Evolutionary conservation across 2,113 vertebrate species (phyloP), one percentile per base, ranked within the genome.

Genomic region (Accipiter virgatus): DNA sequence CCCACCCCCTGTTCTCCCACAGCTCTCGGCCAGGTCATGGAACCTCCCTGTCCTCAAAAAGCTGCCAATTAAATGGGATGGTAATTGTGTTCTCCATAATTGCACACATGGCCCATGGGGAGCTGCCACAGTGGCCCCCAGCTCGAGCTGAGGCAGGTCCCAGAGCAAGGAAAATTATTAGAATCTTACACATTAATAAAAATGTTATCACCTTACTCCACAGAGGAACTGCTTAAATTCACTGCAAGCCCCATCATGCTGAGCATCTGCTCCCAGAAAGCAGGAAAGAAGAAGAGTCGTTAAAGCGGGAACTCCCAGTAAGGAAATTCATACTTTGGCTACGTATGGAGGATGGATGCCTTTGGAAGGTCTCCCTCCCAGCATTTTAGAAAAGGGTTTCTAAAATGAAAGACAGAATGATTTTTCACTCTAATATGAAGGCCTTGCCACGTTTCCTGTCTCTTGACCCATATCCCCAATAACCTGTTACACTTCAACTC

Each of bases 181-280:
- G 74, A 70, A 85, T 42, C 74, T 80, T 29, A 32, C 19, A 25
- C 62, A 58, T 90, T 80, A 96, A 95, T 95, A 94, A 94, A 97
- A 93, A 78, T 8, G 70, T 93, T 94, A 96, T 85, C 97, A 90
- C 84, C 89, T 93, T 40, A 42, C 55, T 90, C 93, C 23, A 32
- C 63, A 71, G 85, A 93, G 75, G 48, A 91, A 66, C 6, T 2
- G 66, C 55, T 77, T 73, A 81, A 68, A 59, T 13, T 40, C 2
- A 9, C 20, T 91, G 59, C 94, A 91, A 93, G 81, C 74, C 89
- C 29, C 74, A 88, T 94, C 91, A 90, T 0, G 45, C 89, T 93
- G 50, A 96, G 58, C 77, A 81, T 93, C 86, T 82, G 79, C 71
- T 90, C 78, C 78, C 38, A 79, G 56, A 88, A 63, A 70, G 62